Base-by-base conservation (phyloP, 2,888 invertebrate genomes). In the Drosophila bunnanda region DNA sequence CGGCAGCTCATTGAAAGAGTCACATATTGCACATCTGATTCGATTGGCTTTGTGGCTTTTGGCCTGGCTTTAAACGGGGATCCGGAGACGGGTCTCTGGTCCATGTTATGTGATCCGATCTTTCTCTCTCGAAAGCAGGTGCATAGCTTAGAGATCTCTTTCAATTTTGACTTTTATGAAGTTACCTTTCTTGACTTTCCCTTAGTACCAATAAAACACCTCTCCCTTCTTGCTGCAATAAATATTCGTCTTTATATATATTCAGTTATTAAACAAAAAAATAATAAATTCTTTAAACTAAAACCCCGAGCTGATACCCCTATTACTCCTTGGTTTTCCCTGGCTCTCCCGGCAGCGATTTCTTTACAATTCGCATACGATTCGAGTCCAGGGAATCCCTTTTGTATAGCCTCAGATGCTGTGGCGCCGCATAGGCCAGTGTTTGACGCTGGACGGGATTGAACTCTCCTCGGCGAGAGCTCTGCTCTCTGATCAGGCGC, bases 401-500 rank as follows among this genome's bases (percentile, higher is more conserved):
- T 59, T 89, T 85, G 44, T 76, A 88, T 15, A 85, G 32, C 12
- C 88, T 15, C 20, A 88, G 30, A 44, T 55, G 67, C 43, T 72
- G 64, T 15, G 86, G 64, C 28, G 76, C 62, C 6, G 86, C 72
- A 41, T 74, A 75, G 46, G 88, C 79, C 75, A 88, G 55, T 8
- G 84, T 82, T 30, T 84, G 75, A 34, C 76, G 72, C 6, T 79
- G 82, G 46, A 75, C 22, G 4, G 76, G 66, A 4, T 54, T 64
- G 1, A 70, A 43, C 50, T 41, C 54, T 8, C n/a, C 2, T 4
- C 13, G 17, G 12, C 53, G 46, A 1, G 54, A 39, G 6, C 8
- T 57, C 61, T 54, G 75, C 46, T 91, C 89, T 25, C 91, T 80
- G 17, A 89, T 53, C 32, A 90, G 80, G 20, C 85, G 83, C 17